These are phyloP conservation scores for Drosophila neutralis DNA, from an alignment of 2,888 invertebrate genomes.

Conservation along the genomic window DNA sequence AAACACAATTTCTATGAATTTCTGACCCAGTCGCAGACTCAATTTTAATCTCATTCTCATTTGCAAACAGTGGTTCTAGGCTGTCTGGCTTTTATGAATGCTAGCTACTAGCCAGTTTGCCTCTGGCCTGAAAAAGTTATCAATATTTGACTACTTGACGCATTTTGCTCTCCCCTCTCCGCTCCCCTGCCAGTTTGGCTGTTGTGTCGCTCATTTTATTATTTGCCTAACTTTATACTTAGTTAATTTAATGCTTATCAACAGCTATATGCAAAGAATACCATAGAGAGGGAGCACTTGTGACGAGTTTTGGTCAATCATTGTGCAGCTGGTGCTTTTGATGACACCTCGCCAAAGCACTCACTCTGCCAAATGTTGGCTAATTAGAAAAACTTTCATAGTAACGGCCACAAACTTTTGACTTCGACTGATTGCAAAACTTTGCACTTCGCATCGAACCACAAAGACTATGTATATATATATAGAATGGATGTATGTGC, in stretches of 20 bases:
- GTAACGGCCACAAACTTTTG: slow-evolving; percentile 58
- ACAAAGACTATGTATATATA: background rate
- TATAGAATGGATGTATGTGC: slow-evolving; percentile 1
- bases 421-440: slow-evolving; percentile 71
- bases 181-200: background rate
- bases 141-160: slow-evolving; percentile 38
- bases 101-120: slow-evolving; percentile 1
- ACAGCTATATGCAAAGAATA: slow-evolving; percentile 45
- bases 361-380: slow-evolving; percentile 29
- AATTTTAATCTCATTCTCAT: slow-evolving; percentile 30
- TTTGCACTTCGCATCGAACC: slow-evolving; percentile 46
- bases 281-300: slow-evolving; percentile 9
- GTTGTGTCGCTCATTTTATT: background rate
- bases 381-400: slow-evolving; percentile 72
- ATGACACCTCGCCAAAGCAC: slow-evolving; percentile 44
- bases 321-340: slow-evolving; percentile 23
- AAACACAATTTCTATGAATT: slow-evolving; percentile 25
- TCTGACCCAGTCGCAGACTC: slow-evolving; percentile 38
- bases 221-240: slow-evolving; percentile 43
- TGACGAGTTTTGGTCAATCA: slow-evolving; percentile 56
- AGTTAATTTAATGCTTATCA: slow-evolving; percentile 51
- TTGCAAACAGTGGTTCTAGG: slow-evolving; percentile 9
- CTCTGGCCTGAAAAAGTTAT: slow-evolving; percentile 30
- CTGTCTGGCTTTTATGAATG: slow-evolving; percentile 1
- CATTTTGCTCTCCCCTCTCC: slow-evolving; percentile 10